A percentile compares a stretch with the other conserved stretches of the same genome.
These are phyloP conservation scores for Oreohelix idahoensis DNA, from an alignment of 1,140 invertebrate species.

Conservation along the genomic window DNA sequence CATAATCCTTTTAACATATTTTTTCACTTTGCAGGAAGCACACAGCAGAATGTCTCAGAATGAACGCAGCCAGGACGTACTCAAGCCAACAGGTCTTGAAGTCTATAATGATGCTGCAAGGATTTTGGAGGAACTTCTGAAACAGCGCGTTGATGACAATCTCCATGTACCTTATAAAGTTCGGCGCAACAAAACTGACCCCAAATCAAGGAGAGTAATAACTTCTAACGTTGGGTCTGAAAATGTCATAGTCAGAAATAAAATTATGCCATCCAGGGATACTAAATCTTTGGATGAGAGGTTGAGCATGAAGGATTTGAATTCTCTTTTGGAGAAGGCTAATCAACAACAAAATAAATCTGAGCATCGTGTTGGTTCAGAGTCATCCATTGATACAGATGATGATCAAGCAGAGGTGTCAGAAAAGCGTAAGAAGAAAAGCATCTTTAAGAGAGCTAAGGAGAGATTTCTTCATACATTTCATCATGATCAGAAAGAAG, in stretches of 20 bases:
- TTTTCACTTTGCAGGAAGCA: conserved; percentile 3
- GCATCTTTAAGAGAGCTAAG: conserved; percentile 48
- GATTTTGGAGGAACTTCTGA: conserved; percentile 56
- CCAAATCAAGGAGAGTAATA: neutral
- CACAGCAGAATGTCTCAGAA: conserved; percentile 29
- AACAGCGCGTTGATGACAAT: conserved; percentile 41
- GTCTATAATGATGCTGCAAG: conserved; percentile 50
- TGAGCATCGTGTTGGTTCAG: neutral
- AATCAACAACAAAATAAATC: neutral
- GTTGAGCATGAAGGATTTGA: conserved; percentile 5
- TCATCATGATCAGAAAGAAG: conserved; percentile 43
- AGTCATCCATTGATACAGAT: conserved; percentile 39
- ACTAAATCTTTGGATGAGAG: conserved; percentile 33
- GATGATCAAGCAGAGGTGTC: conserved; percentile 36
- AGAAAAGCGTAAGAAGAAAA: conserved; percentile 52
- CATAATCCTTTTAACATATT: too few species aligned
- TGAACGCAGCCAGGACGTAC: conserved; percentile 19
- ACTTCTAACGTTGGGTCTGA: neutral
- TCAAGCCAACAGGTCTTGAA: conserved; percentile 42
- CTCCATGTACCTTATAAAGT: conserved; percentile 6
- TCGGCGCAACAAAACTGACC: conserved; percentile 40
- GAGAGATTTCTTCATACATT: conserved; percentile 51
- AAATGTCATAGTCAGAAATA: neutral
- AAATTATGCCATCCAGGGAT: conserved; percentile 38
- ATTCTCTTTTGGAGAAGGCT: neutral